Percentiles rank a stretch among this genome's conserved stretches.
Conservation (phyloP, 1,140 invertebrate species). For the Papilio xuthus region DNA sequence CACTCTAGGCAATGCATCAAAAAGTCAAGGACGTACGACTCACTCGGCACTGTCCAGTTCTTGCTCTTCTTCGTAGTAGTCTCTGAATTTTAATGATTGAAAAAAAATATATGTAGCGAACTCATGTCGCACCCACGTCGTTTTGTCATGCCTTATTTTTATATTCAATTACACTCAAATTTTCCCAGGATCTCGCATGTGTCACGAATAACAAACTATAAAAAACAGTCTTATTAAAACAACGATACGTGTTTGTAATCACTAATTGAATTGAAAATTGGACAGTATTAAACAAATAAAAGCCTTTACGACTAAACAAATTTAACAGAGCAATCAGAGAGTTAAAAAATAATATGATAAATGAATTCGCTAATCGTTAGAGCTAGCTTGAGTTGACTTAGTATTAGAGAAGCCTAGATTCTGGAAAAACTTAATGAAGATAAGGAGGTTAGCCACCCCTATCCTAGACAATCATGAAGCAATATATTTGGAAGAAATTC, state of each 20-base stretch:
- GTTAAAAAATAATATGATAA: neutral
- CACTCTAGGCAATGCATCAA: slow-evolving; percentile 45
- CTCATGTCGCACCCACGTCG: slow-evolving; percentile 3
- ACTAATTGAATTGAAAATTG: slow-evolving; percentile 5
- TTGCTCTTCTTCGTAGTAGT: slow-evolving; percentile 45
- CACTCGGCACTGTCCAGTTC: slow-evolving; percentile 43
- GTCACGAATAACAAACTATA: slow-evolving; percentile 24
- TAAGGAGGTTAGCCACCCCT: no score
- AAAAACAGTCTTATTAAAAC: slow-evolving; percentile 17
- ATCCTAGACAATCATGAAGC: no score
- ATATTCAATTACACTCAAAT: neutral
- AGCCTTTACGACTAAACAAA: neutral
- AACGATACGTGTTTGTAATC: neutral
- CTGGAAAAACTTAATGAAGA: neutral
- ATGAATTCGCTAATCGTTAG: neutral
- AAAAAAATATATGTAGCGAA: slow-evolving; percentile 26
- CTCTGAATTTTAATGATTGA: slow-evolving; percentile 42
- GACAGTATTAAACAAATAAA: neutral
- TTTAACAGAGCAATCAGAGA: neutral
- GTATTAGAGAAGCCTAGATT: no score
- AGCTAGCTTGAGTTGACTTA: neutral
- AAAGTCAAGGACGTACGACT: slow-evolving; percentile 52
- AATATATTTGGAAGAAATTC: no score
- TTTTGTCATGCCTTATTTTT: slow-evolving; percentile 20
- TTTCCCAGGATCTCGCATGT: slow-evolving; percentile 24